A percentile compares a stretch with the other conserved stretches of the same genome.
phyloP scores from a whole-genome alignment of 30 jellyfish, hydroid and myxozoan species.

The Aurelia sp. region DNA sequence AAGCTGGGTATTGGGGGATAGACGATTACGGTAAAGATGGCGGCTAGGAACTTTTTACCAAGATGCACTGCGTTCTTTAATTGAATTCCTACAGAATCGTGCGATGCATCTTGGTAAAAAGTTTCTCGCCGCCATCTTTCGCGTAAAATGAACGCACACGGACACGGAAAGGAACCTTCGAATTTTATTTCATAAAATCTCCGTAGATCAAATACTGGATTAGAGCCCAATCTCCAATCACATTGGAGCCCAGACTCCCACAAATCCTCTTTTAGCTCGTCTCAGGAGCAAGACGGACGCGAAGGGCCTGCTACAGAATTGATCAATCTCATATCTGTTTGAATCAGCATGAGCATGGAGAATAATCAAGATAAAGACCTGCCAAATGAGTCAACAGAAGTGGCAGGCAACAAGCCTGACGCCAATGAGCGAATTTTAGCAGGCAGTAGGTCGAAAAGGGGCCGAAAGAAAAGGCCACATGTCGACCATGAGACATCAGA shows the following conservation, averaged over 20 bases:
- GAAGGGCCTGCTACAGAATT: background rate
- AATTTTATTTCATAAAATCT: background rate
- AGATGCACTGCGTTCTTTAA: no score
- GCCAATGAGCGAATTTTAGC: no score
- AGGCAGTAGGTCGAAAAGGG: no score
- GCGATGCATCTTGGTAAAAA: no score
- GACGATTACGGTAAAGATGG: no score
- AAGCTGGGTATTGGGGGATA: no score
- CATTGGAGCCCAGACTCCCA: slow-evolving; percentile 52
- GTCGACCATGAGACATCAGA: slow-evolving; percentile 2
- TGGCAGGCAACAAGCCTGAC: background rate
- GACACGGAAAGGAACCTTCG: no score
- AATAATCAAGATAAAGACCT: background rate
- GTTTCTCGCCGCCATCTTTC: no score
- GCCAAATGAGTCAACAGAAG: background rate
- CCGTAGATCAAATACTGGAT: slow-evolving; percentile 44
- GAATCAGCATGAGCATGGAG: background rate
- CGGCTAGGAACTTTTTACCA: no score
- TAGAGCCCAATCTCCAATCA: slow-evolving; percentile 20
- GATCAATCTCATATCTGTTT: background rate
- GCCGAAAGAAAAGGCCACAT: no score
- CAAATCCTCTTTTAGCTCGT: background rate
- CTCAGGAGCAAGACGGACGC: background rate
- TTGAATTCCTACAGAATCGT: no score
- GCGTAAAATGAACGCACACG: no score